phyloP scores from a whole-genome alignment of 1,140 invertebrate species.

The Augochlora pura region DNA sequence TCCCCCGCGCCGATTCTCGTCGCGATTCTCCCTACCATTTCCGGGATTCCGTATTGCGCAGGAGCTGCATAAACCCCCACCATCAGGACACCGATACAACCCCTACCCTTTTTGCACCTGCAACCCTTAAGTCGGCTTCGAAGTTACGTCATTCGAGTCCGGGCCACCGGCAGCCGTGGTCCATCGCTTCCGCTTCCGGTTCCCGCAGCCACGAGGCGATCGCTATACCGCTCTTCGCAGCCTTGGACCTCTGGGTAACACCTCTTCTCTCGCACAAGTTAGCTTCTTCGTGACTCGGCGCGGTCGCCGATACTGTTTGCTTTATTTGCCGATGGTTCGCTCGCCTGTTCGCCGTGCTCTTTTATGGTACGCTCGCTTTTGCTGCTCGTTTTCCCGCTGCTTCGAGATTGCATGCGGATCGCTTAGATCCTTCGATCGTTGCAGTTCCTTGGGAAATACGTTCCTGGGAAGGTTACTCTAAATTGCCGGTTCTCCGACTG shows the following conservation, averaged over 20 bases:
- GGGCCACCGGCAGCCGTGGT: constrained; percentile 63
- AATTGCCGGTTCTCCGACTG: too few species aligned
- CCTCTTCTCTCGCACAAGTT: background rate
- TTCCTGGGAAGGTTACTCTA: too few species aligned
- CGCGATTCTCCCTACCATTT: background rate
- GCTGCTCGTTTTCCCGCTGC: too few species aligned
- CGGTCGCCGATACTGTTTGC: background rate
- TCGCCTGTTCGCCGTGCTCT: too few species aligned
- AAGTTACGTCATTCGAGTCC: constrained; percentile 73
- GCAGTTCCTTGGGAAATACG: too few species aligned
- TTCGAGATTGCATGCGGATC: too few species aligned
- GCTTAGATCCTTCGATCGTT: too few species aligned
- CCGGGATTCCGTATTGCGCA: constrained; percentile 60
- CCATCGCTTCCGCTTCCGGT: constrained; percentile 68
- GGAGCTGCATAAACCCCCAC: constrained; percentile 58
- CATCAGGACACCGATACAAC: constrained; percentile 23
- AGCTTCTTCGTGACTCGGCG: background rate
- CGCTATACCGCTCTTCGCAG: background rate
- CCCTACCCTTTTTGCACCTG: constrained; percentile 66
- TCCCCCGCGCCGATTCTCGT: background rate
- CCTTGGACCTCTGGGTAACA: constrained; percentile 26
- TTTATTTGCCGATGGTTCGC: background rate
- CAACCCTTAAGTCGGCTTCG: constrained; percentile 56
- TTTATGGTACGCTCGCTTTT: too few species aligned
- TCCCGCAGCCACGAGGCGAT: constrained; percentile 38